Evolutionary conservation across 2,797 vertebrate genomes (phyloP), one percentile per base, ranked within the genome.

Genomic region (Phataginus tricuspis): DNA sequence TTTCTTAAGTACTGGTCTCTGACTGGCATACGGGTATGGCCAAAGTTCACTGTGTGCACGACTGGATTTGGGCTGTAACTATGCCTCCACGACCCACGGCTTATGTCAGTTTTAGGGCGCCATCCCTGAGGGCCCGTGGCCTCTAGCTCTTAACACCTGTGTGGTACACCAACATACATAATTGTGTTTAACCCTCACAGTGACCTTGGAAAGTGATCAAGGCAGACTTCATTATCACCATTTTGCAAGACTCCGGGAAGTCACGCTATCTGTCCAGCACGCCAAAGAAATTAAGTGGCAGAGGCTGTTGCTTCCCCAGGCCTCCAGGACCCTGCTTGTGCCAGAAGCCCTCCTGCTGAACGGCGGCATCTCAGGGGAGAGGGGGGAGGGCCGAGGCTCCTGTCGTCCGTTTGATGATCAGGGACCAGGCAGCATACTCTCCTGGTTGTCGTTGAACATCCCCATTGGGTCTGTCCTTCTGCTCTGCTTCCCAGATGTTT

Each of bases 31-130:
- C 27, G 27, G 59, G 13, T 37, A 21, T 3, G 10, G 37, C 13
- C 68, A 42, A 57, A 63, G 25, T 55, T 64, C 71, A 31, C 64
- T 75, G 45, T 63, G 16, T 84, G 74, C 79, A 77, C 21, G 84
- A 51, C 27, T 84, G 42, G 53, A 18, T 85, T 87, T 69, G 68
- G 63, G 21, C 25, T 55, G 23, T 75, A 55, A 95, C 13, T 80
- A 57, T 4, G 37, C 39, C 49, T 88, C 71, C 27, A 29, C 63
- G 55, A 57, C 27, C n/a, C 55, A 78, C n/a, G 34, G 49, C 92
- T 86, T 74, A 16, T 45, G 5, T 89, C 61, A 55, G 57, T 93
- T 87, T 82, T 82, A 90, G 80, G 55, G 87, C 90, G 63, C 42
- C 14, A 55, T 49, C 69, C 45, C 4, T 29, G n/a, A 63, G 57